Base-by-base conservation (phyloP, 2,797 vertebrate species). In the Epinephelus malabaricus region DNA sequence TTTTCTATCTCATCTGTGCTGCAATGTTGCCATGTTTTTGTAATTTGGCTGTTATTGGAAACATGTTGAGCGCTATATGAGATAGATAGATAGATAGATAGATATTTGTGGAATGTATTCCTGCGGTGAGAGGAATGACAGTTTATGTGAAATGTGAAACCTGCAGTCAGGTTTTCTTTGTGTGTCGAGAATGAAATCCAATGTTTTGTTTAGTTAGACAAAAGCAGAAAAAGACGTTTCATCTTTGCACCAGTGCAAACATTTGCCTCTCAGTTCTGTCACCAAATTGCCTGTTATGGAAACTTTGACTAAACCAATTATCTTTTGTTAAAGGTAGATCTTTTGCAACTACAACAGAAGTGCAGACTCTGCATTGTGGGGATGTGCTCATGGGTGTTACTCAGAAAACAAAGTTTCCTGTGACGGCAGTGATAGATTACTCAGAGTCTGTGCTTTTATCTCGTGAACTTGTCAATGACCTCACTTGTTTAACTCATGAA, bases 281-380 rank as follows among this genome's bases (percentile, higher is more conserved):
- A 21, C 10, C 8, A 60, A 54, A 83, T 55, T 47, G 46, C 19
- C 34, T 59, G 58, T 56, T 38, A 40, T 60, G 63, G 77, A 83
- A 82, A 76, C 62, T 54, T 34, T 69, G 34, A 75, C 72, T 59
- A 61, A 71, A 65, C 19, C n/a, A 10, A 27, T 4, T 34, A 11
- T 69, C 58, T 55, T 80, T 30, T 70, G 23, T 53, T 30, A 23
- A 66, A 49, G 6, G 46, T 50, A 56, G 65, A 72, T 50, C 72
- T 86, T 89, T 83, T 64, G 58, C 76, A 73, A 79, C 51, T 25
- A 47, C 19, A 60, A 68, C 56, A 78, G 45, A 45, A 60, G 49
- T 63, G 67, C 84, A 30, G 75, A 77, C 30, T 66, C 68, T 69
- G 68, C 79, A 76, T 71, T 58, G 45, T 43, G 76, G 14, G 17